Evolutionary conservation across 2,888 invertebrate genomes (phyloP).

Genomic region (Machimus atricapillus): DNA sequence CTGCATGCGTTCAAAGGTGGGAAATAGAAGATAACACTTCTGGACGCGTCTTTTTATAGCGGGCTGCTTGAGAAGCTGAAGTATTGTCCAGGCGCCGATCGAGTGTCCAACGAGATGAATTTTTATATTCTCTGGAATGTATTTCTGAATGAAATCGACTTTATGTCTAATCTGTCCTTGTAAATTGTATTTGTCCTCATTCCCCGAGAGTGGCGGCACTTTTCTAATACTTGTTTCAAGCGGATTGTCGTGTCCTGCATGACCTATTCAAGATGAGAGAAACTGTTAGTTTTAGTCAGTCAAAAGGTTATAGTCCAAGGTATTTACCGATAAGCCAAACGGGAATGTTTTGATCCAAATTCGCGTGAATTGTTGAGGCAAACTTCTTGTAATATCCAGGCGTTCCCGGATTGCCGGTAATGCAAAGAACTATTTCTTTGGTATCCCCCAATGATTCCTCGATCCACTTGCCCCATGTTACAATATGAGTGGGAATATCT

Average conservation of each 20-base stretch:
- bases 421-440: conserved; percentile 73
- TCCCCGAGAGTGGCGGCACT: conserved; percentile 64
- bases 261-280: conserved; percentile 59
- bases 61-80: conserved; percentile 73
- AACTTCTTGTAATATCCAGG: conserved; percentile 82
- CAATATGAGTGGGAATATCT: conserved; percentile 74
- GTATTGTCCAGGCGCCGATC: conserved; percentile 84
- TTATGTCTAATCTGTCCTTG: conserved; percentile 71
- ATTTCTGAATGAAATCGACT: conserved; percentile 72
- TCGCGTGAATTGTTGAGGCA: conserved; percentile 69
- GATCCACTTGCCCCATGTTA: conserved; percentile 75
- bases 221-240: conserved; percentile 63
- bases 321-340: conserved; percentile 78
- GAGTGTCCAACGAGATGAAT: conserved; percentile 89
- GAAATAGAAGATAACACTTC: conserved; percentile 81
- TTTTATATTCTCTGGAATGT: conserved; percentile 74
- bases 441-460: conserved; percentile 67
- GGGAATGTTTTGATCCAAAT: conserved; percentile 67
- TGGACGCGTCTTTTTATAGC: conserved; percentile 66
- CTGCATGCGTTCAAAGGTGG: conserved; percentile 85
- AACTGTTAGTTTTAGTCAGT: neutral
- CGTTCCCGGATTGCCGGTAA: conserved; percentile 90
- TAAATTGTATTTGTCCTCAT: conserved; percentile 73
- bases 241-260: conserved; percentile 83
- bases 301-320: neutral